phyloP scores from a whole-genome alignment of 2,113 vertebrate species.

The Eublepharis macularius region DNA sequence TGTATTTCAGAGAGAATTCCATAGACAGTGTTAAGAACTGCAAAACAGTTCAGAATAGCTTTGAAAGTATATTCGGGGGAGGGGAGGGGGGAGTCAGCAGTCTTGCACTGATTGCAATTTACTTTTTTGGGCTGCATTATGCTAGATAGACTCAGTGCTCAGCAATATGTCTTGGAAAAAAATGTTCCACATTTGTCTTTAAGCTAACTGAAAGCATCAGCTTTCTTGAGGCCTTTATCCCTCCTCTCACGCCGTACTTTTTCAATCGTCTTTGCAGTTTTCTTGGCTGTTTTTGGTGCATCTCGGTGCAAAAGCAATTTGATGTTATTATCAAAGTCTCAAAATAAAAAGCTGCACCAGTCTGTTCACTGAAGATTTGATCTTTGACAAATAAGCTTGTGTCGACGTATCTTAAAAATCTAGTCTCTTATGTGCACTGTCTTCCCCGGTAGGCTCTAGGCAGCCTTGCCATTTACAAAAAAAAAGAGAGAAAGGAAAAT shows the following conservation, averaged over 20 bases:
- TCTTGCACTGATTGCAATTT: not conserved
- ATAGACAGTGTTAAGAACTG: not conserved
- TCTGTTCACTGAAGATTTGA: conserved; percentile 59
- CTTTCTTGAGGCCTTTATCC: conserved; percentile 11
- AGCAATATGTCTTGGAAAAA: conserved; percentile 15
- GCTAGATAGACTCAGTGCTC: conserved; percentile 26
- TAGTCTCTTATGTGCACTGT: conserved; percentile 45
- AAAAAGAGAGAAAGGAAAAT: conserved; percentile 34
- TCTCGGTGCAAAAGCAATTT: conserved; percentile 53
- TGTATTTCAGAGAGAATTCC: too few relatives aligned
- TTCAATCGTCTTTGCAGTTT: conserved; percentile 38
- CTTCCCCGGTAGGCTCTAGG: conserved; percentile 40
- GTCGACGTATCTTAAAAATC: conserved; percentile 39
- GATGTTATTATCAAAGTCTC: conserved; percentile 63
- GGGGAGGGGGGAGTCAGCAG: not conserved
- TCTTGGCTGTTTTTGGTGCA: conserved; percentile 45
- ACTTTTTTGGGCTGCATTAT: conserved; percentile 29
- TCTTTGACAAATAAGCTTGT: conserved; percentile 61
- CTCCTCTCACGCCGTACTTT: conserved; percentile 39
- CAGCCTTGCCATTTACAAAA: conserved; percentile 59
- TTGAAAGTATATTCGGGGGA: not conserved
- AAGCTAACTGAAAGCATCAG: conserved; percentile 33
- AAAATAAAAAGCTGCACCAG: conserved; percentile 52
- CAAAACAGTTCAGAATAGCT: not conserved
- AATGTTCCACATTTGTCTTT: conserved; percentile 31